Conservation (phyloP, 2,888 invertebrate genomes). For the Drosophila mimica region DNA sequence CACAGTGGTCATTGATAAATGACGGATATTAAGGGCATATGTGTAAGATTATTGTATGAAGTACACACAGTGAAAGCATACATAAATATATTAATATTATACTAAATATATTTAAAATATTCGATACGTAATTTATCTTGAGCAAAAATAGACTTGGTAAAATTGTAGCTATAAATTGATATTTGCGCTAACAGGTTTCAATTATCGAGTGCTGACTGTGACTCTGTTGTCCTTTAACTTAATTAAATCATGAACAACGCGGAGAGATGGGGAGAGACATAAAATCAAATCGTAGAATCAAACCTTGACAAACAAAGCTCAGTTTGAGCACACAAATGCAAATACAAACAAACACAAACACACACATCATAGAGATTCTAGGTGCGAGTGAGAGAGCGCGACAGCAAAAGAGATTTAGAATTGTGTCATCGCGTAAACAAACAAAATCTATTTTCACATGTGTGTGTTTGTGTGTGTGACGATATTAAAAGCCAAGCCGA, state of each 20-base stretch:
- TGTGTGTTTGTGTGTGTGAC: slow-evolving; percentile 20
- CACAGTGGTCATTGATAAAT: not conserved
- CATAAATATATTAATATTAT: not conserved
- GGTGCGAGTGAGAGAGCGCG: slow-evolving; percentile 17
- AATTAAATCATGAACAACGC: slow-evolving; percentile 43
- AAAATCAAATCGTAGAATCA: slow-evolving; percentile 52
- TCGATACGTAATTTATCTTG: not conserved
- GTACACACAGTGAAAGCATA: not conserved
- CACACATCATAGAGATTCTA: slow-evolving; percentile 1
- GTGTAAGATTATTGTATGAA: not conserved
- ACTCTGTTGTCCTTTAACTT: slow-evolving; percentile 25
- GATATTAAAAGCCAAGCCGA: slow-evolving; percentile 55
- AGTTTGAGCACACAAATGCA: slow-evolving; percentile 19
- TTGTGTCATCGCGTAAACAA: slow-evolving; percentile 76
- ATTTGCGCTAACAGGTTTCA: slow-evolving; percentile 9
- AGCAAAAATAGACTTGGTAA: not conserved
- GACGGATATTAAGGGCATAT: not conserved
- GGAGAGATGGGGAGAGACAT: not conserved
- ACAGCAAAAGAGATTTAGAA: slow-evolving; percentile 58
- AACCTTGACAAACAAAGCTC: slow-evolving; percentile 42
- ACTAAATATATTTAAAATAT: not conserved
- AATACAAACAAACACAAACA: not conserved
- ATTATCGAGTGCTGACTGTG: slow-evolving; percentile 12
- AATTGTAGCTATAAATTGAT: not conserved
- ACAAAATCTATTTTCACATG: slow-evolving; percentile 56